Percentiles rank a stretch among this genome's conserved stretches.
These are phyloP conservation scores for Picus viridis DNA, from an alignment of 2,797 vertebrate genomes.

Conservation along the genomic window DNA sequence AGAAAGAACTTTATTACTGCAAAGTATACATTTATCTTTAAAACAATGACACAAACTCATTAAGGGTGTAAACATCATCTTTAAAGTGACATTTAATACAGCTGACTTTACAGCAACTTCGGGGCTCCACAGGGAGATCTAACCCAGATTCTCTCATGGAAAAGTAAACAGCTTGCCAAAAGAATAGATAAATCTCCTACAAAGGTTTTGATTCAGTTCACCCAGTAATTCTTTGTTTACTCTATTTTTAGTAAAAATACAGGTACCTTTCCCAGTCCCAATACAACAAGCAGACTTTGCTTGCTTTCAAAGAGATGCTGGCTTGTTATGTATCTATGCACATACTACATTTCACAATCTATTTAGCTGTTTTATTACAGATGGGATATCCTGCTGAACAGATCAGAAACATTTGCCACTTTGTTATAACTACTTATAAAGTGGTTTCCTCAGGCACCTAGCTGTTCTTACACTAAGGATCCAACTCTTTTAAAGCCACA, in stretches of 20 bases:
- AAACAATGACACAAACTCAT: constrained; percentile 33
- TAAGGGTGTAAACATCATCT: constrained; percentile 13
- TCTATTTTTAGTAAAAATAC: neutral
- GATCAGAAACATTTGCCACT: constrained; percentile 19
- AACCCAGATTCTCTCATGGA: constrained; percentile 5
- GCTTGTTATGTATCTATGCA: neutral
- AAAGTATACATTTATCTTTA: constrained; percentile 21
- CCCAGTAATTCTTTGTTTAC: neutral
- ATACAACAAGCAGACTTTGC: neutral
- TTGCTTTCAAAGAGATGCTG: neutral
- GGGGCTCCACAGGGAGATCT: neutral
- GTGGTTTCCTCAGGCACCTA: neutral
- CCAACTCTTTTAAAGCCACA: neutral
- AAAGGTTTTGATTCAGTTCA: constrained; percentile 7
- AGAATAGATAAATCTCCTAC: constrained; percentile 18
- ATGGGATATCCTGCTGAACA: neutral
- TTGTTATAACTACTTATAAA: neutral
- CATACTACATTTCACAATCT: neutral
- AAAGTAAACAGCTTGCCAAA: constrained; percentile 11
- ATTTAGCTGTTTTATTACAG: neutral
- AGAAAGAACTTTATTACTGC: constrained; percentile 2
- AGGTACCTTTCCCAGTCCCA: neutral
- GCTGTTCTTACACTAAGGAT: neutral
- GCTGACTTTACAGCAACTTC: neutral
- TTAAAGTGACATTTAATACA: constrained; percentile 7